These are phyloP conservation scores for Ceriagrion tenellum DNA, from an alignment of 2,888 invertebrate genomes.

Conservation along the genomic window DNA sequence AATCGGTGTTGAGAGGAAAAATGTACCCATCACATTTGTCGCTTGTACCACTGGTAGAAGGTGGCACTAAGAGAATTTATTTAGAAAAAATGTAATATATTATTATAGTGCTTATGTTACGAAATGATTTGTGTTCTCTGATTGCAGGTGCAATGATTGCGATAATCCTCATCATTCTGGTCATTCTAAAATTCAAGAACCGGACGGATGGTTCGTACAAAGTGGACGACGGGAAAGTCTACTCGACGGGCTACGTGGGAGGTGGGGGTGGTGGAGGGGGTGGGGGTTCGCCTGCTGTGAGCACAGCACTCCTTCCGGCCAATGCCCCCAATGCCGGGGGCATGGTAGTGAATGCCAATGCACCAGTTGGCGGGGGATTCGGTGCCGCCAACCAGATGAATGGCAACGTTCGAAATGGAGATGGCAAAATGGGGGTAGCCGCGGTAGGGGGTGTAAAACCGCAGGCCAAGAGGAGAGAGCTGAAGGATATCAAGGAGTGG, in stretches of 20 bases:
- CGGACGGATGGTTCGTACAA: constrained; percentile 95
- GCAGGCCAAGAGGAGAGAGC: constrained; percentile 85
- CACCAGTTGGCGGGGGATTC: constrained; percentile 71
- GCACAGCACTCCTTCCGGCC: constrained; percentile 85
- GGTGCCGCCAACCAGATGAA: constrained; percentile 70
- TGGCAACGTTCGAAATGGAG: constrained; percentile 75
- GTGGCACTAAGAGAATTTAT: too few species aligned
- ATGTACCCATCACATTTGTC: too few species aligned
- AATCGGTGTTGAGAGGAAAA: too few species aligned
- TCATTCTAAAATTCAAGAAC: constrained; percentile 92
- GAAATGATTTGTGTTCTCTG: too few species aligned
- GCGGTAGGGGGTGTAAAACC: constrained; percentile 75
- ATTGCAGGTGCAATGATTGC: constrained; percentile 92
- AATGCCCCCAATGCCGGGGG: constrained; percentile 80
- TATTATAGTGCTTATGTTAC: too few species aligned
- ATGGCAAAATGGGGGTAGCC: constrained; percentile 76
- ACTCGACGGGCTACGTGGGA: constrained; percentile 78
- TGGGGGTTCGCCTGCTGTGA: constrained; percentile 79
- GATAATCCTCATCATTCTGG: constrained; percentile 92
- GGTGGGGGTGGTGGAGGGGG: constrained; percentile 82
- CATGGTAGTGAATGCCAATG: constrained; percentile 70
- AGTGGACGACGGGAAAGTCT: constrained; percentile 91
- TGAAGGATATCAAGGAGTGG: constrained; percentile 97
- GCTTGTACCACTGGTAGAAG: too few species aligned
- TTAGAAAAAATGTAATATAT: too few species aligned